phyloP scores from a whole-genome alignment of 2,888 invertebrate species.

The Piscicola geometra region DNA sequence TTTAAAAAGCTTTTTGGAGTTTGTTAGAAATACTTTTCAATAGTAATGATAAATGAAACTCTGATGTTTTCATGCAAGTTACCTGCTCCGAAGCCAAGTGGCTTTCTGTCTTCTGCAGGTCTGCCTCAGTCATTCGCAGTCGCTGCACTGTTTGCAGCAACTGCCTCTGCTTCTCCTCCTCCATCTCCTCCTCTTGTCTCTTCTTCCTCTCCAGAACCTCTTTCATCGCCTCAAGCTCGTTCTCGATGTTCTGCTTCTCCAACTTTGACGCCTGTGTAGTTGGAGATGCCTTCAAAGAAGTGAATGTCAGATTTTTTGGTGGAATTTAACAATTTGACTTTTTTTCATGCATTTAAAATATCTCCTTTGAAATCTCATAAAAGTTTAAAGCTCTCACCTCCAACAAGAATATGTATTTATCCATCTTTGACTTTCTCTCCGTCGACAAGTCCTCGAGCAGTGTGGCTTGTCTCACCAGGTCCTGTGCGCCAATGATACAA shows the following conservation, averaged over 20 bases:
- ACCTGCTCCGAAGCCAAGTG: background rate
- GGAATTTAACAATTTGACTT: no score
- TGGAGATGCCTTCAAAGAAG: no score
- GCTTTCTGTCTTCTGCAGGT: background rate
- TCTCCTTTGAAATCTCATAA: no score
- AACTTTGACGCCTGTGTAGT: background rate
- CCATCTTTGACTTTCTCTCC: background rate
- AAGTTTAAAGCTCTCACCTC: background rate
- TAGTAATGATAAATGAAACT: no score
- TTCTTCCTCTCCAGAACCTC: background rate
- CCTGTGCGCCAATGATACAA: no score
- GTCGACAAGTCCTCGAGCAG: background rate
- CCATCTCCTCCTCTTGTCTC: conserved; percentile 1
- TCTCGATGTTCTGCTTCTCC: background rate
- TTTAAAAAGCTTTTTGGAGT: no score
- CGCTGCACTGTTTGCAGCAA: background rate
- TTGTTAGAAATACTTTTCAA: no score
- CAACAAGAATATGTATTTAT: background rate
- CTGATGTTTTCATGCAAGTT: no score
- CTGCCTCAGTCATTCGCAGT: background rate
- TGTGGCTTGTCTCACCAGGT: background rate
- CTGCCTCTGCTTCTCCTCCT: background rate
- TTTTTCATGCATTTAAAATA: no score
- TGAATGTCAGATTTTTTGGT: no score
- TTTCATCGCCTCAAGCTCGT: background rate